Conservation (phyloP, 2,113 vertebrate species). For the Porphyrio hochstetteri region DNA sequence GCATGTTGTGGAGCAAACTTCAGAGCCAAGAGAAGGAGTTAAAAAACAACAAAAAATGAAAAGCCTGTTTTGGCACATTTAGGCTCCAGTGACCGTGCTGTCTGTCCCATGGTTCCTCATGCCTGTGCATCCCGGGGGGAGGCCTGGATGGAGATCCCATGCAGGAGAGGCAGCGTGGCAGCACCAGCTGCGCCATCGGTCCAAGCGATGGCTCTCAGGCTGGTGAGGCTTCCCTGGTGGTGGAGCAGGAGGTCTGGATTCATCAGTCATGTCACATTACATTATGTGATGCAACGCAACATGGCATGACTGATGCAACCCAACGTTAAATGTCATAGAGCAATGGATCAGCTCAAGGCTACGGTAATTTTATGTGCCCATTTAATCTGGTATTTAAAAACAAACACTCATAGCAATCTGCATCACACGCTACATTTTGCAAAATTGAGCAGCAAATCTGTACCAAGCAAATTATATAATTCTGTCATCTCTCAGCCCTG, state of each 20-base stretch:
- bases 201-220: background rate
- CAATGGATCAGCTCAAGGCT: conserved; percentile 71
- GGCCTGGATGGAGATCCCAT: background rate
- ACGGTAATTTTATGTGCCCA: conserved; percentile 66
- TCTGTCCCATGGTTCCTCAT: background rate
- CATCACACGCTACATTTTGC: conserved; percentile 66
- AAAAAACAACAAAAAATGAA: background rate
- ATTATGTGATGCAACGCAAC: conserved; percentile 52
- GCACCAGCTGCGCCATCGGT: conserved; percentile 35
- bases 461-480: conserved; percentile 49
- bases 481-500: conserved; percentile 18
- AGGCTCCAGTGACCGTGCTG: background rate
- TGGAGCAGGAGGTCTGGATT: conserved; percentile 51
- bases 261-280: conserved; percentile 68
- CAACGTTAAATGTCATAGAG: conserved; percentile 72
- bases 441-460: conserved; percentile 68
- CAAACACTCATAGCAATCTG: conserved; percentile 65
- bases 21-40: background rate
- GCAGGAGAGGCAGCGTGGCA: background rate
- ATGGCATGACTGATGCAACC: conserved; percentile 61
- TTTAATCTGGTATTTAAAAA: conserved; percentile 74
- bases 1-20: background rate
- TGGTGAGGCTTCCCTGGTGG: conserved; percentile 30
- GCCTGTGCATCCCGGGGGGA: background rate
- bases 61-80: accelerated